phyloP scores from a whole-genome alignment of 2,888 invertebrate species.

The Galerucella nymphaeae region DNA sequence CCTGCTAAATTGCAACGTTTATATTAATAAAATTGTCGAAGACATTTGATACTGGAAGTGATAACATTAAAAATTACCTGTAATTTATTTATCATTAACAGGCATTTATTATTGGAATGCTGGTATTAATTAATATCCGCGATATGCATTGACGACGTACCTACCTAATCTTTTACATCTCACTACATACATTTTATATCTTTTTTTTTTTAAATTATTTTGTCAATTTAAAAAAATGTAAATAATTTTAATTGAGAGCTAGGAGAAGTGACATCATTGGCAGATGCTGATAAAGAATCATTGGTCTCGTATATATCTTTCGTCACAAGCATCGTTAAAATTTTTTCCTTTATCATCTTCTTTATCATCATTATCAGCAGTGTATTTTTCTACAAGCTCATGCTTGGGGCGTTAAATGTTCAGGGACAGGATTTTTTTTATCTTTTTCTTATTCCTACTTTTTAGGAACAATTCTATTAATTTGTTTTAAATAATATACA shows the following conservation, averaged over 20 bases:
- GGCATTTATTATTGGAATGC: slow-evolving; percentile 37
- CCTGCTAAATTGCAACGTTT: slow-evolving; percentile 18
- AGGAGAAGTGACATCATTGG: not conserved
- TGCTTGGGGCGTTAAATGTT: too few species aligned
- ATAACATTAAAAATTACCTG: slow-evolving; percentile 36
- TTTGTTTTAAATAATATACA: not conserved
- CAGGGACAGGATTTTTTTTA: too few species aligned
- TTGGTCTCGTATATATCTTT: too few species aligned
- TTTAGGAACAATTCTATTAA: too few species aligned
- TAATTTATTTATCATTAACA: slow-evolving; percentile 42
- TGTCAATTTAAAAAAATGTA: not conserved
- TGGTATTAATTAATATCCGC: slow-evolving; percentile 41
- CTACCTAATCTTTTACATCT: slow-evolving; percentile 21
- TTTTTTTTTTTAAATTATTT: not conserved
- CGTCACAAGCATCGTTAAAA: too few species aligned
- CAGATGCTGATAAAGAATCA: too few species aligned
- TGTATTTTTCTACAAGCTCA: too few species aligned
- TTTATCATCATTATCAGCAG: too few species aligned
- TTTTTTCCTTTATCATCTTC: too few species aligned
- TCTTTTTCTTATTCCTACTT: too few species aligned
- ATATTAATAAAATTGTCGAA: slow-evolving; percentile 38
- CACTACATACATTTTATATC: not conserved
- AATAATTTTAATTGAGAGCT: not conserved
- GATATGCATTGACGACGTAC: slow-evolving; percentile 18
- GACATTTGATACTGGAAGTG: slow-evolving; percentile 35